phyloP scores from a whole-genome alignment of 2,113 vertebrate species.

The Pterophyllum scalare region DNA sequence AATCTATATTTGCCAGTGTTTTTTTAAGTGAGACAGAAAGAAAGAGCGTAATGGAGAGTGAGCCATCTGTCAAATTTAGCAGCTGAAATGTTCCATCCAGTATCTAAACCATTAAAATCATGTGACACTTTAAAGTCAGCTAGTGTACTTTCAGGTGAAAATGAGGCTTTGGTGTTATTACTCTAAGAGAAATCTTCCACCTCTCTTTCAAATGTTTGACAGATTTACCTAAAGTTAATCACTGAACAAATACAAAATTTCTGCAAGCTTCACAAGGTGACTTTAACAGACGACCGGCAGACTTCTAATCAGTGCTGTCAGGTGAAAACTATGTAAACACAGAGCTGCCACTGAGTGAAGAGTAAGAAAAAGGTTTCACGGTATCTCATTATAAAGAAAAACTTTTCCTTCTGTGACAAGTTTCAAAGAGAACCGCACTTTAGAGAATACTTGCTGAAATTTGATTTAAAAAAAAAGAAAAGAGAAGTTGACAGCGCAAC shows the following conservation, averaged over 20 bases:
- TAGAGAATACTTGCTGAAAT: neutral
- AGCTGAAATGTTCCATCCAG: slow-evolving; percentile 2
- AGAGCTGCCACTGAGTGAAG: neutral
- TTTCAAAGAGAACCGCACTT: neutral
- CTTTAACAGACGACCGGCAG: neutral
- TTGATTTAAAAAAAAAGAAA: neutral
- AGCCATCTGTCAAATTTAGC: slow-evolving; percentile 2
- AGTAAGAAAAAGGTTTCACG: neutral
- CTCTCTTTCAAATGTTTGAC: slow-evolving; percentile 6
- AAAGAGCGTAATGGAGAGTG: neutral
- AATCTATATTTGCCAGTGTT: neutral
- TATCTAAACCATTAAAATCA: slow-evolving; percentile 17
- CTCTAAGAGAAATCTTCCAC: neutral
- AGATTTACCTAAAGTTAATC: slow-evolving; percentile 17
- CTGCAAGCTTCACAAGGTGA: neutral
- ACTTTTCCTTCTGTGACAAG: neutral
- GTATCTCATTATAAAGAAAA: slow-evolving; percentile 8
- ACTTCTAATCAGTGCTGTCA: neutral
- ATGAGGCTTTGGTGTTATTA: neutral
- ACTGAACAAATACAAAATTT: slow-evolving; percentile 6
- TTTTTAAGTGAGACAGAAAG: neutral
- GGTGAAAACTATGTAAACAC: neutral
- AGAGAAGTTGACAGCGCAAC: neutral
- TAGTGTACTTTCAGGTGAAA: neutral
- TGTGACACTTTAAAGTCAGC: slow-evolving; percentile 23